These are phyloP conservation scores for Tanypteryx hageni DNA, from an alignment of 2,888 invertebrate genomes.

Conservation along the genomic window DNA sequence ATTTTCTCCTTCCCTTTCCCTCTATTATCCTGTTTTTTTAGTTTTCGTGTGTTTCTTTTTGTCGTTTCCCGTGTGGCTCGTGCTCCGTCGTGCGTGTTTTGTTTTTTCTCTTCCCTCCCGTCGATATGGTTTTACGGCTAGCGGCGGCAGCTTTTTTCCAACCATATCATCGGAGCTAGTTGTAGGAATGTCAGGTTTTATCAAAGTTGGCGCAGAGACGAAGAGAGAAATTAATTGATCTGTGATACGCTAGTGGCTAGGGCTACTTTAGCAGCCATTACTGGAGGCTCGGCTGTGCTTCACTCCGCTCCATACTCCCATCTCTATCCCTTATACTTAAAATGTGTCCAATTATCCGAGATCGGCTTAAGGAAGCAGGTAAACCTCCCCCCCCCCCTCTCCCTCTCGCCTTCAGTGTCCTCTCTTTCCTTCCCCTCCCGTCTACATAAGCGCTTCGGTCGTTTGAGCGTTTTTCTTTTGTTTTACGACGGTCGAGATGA, in stretches of 20 bases:
- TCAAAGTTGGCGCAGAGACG: background rate
- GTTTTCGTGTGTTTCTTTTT: background rate
- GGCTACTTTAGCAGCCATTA: background rate
- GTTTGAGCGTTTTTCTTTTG: background rate
- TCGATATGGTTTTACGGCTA: background rate
- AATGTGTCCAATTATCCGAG: constrained; percentile 6
- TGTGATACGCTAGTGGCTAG: background rate
- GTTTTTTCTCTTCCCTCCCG: background rate
- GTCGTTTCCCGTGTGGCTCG: too few relatives aligned
- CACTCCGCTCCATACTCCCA: background rate
- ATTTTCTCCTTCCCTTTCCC: background rate
- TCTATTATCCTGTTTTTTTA: background rate
- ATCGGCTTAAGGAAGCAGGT: background rate
- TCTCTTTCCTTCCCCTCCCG: too few relatives aligned
- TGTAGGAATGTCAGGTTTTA: background rate
- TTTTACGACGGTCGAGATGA: background rate
- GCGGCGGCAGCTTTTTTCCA: background rate
- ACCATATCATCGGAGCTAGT: background rate
- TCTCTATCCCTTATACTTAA: background rate
- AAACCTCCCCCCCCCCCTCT: background rate
- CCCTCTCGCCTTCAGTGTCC: background rate
- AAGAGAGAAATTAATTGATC: constrained; percentile 42
- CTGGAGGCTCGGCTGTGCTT: background rate
- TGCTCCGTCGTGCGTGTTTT: background rate
- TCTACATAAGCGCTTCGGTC: background rate